A percentile compares a stretch with the other conserved stretches of the same genome.
Conservation (phyloP, 1,140 invertebrate genomes). For the Orius laevigatus region DNA sequence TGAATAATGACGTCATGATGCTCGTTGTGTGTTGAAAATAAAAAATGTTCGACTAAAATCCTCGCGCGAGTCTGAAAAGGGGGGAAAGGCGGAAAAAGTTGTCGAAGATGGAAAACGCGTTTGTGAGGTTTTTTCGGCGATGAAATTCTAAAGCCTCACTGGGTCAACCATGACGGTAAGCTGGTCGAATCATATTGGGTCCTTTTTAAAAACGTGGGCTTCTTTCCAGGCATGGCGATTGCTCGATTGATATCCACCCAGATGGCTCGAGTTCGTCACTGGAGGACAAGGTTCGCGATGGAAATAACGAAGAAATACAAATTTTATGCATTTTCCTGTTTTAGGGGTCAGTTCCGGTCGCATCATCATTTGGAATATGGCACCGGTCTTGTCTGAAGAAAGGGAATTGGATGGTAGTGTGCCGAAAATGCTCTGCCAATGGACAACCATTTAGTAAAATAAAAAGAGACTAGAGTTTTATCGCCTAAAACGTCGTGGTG, state of each 20-base stretch:
- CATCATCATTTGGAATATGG: conserved; percentile 91
- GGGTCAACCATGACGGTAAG: conserved; percentile 81
- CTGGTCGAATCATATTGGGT: too few species aligned
- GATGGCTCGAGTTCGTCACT: conserved; percentile 80
- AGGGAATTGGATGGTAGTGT: conserved; percentile 60
- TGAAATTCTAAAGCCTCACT: conserved; percentile 84
- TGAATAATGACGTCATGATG: neutral
- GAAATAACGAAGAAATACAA: too few species aligned
- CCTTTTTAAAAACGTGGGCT: too few species aligned
- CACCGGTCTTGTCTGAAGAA: conserved; percentile 60
- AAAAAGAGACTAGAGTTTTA: too few species aligned
- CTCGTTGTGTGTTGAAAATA: neutral
- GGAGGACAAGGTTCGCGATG: conserved; percentile 75
- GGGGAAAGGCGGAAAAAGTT: neutral
- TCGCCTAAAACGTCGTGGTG: too few species aligned
- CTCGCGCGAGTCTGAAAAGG: neutral
- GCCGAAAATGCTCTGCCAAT: conserved; percentile 91
- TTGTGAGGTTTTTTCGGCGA: conserved; percentile 25
- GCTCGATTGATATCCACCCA: conserved; percentile 93
- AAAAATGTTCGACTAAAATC: conserved; percentile 1
- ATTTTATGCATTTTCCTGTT: too few species aligned
- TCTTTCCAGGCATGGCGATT: conserved; percentile 77
- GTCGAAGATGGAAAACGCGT: neutral
- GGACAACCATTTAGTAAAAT: conserved; percentile 78
- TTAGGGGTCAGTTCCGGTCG: conserved; percentile 60